These are phyloP conservation scores for Phortica okadai DNA, from an alignment of 2,888 invertebrate genomes.

Conservation along the genomic window DNA sequence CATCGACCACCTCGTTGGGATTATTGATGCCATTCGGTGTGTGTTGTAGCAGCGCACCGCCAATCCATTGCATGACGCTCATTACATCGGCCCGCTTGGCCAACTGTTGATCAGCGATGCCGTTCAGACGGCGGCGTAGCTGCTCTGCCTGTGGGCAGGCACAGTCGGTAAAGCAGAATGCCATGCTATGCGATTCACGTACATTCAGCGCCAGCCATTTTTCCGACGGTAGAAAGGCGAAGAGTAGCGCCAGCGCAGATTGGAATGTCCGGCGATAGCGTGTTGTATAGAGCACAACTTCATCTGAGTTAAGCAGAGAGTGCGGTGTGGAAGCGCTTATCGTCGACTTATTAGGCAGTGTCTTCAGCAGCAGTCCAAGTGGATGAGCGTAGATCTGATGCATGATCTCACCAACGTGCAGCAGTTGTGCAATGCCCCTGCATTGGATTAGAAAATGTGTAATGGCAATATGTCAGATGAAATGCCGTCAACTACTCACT, in stretches of 20 bases:
- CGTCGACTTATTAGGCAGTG: slow-evolving; percentile 54
- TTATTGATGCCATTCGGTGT: slow-evolving; percentile 79
- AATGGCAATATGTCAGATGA: neutral
- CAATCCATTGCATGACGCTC: slow-evolving; percentile 81
- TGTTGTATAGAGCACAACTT: slow-evolving; percentile 86
- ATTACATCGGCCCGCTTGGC: slow-evolving; percentile 86
- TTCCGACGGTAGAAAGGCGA: slow-evolving; percentile 83
- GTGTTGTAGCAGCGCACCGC: slow-evolving; percentile 83
- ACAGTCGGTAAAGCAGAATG: slow-evolving; percentile 92
- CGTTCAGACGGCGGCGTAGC: slow-evolving; percentile 75
- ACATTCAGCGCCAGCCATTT: slow-evolving; percentile 82
- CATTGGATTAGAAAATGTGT: slow-evolving; percentile 9
- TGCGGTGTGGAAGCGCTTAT: slow-evolving; percentile 71
- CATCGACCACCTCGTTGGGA: slow-evolving; percentile 83
- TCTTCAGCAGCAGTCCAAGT: slow-evolving; percentile 69
- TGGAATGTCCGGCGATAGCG: slow-evolving; percentile 93
- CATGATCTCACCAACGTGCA: slow-evolving; percentile 85
- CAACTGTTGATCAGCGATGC: slow-evolving; percentile 82
- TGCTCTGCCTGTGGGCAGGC: slow-evolving; percentile 81
- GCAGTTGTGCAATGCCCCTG: slow-evolving; percentile 87
- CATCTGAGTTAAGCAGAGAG: slow-evolving; percentile 77
- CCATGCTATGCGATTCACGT: slow-evolving; percentile 86
- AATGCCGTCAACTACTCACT: slow-evolving; percentile 63
- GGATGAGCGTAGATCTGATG: slow-evolving; percentile 79
- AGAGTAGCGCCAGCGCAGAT: slow-evolving; percentile 88